Evolutionary conservation across 2,888 invertebrate genomes (phyloP), one percentile per base, ranked within the genome.

Genomic region (Lochmaea crataegi): DNA sequence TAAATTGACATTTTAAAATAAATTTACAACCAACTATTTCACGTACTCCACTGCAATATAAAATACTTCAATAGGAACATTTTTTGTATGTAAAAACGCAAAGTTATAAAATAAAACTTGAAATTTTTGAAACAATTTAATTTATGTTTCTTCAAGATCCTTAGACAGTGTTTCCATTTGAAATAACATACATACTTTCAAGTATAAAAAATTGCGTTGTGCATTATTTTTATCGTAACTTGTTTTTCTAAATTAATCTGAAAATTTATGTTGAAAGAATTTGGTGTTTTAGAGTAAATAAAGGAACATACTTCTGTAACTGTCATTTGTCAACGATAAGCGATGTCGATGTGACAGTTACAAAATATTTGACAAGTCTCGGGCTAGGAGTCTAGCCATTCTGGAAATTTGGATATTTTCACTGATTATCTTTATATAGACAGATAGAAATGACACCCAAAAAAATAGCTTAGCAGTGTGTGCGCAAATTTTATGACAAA

Each of bases 401-500:
- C 7, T 38, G 32, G 32, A 38, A 7, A 3, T 32, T 32, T 32
- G 26, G 5, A 32, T 5, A 38, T 38, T 38, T 38, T 7, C 1
- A 32, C 6, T 32, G 32, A 38, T n/a, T n/a, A 48, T 14, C 2
- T 48, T n/a, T 42, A 45, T 14, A 12, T 11, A 11, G 3, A 14
- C 45, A 48, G n/a, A 48, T 48, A n/a, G 5, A 48, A 48, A 48
- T 14, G n/a, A n/a, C n/a, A n/a, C n/a, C n/a, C n/a, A n/a, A n/a
- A n/a, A n/a, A n/a, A n/a, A n/a, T n/a, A n/a, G 48, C 48, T 48
- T 48, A n/a, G 48, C 48, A 48, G 14, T 48, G n/a, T n/a, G 48
- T 5, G 48, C 6, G 14, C n/a, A 48, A n/a, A n/a, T 7, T 45
- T 48, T 48, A 7, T 48, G n/a, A n/a, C 2, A 48, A 48, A n/a